Percentiles rank a stretch among this genome's conserved stretches.
phyloP scores from a whole-genome alignment of 2,888 invertebrate species.

The Stenotaenia linearis region DNA sequence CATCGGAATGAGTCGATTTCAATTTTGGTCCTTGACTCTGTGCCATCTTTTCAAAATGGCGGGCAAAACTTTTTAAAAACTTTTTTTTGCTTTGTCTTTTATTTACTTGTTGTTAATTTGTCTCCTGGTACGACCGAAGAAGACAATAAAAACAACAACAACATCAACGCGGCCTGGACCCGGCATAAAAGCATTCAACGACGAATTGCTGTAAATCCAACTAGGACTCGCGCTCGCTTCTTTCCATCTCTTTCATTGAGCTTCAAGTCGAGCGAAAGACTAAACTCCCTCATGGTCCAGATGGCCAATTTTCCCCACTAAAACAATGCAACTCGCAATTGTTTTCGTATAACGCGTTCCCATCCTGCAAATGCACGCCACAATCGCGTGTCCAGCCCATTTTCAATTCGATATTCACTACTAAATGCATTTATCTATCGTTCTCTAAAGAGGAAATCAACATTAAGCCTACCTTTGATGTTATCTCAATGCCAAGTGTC shows the following conservation, averaged over 20 bases:
- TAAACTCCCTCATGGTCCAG: constrained; percentile 11
- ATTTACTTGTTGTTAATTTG: neutral
- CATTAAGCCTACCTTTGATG: too few relatives aligned
- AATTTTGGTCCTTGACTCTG: constrained; percentile 4
- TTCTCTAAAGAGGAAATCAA: too few relatives aligned
- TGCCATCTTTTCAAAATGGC: constrained; percentile 15
- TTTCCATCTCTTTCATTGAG: constrained; percentile 13
- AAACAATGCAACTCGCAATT: constrained; percentile 14
- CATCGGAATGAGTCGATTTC: constrained; percentile 1
- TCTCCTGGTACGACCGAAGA: neutral
- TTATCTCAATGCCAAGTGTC: too few relatives aligned
- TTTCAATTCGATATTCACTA: neutral
- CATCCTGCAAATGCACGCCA: neutral
- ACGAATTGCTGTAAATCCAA: constrained; percentile 20
- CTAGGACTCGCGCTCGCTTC: neutral
- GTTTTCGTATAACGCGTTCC: neutral
- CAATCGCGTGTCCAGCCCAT: neutral
- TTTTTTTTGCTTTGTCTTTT: constrained; percentile 1
- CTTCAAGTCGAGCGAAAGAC: constrained; percentile 1
- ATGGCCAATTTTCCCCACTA: constrained; percentile 6
- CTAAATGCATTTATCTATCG: too few relatives aligned
- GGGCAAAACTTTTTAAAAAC: neutral
- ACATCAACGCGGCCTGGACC: neutral
- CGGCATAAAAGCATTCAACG: constrained; percentile 9
- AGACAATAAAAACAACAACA: neutral